A percentile compares a stretch with the other conserved stretches of the same genome.
Evolutionary conservation across 2,888 invertebrate genomes (phyloP).

Genomic region (Eupithecia inturbata): DNA sequence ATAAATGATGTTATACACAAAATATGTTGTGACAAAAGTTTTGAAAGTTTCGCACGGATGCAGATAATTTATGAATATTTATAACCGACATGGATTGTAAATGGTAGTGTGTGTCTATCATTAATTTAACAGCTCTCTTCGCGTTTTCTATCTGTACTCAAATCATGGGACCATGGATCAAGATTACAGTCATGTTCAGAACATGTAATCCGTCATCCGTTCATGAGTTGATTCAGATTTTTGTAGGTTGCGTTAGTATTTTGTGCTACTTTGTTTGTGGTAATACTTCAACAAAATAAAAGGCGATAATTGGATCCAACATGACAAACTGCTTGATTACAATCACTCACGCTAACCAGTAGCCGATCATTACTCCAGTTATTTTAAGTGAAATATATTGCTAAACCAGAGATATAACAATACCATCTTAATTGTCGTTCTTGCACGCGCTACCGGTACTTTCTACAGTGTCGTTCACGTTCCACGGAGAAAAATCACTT

Average conservation of each 20-base stretch:
- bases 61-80: constrained; percentile 27
- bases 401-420: constrained; percentile 56
- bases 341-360: constrained; percentile 24
- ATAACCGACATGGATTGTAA: constrained; percentile 13
- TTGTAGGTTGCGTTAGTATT: neutral
- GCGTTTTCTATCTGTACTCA: neutral
- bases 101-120: neutral
- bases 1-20: constrained; percentile 9
- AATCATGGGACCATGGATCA: neutral
- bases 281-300: neutral
- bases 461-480: constrained; percentile 65
- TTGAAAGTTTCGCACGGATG: constrained; percentile 34
- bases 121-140: neutral
- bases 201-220: no score
- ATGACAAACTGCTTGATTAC: constrained; percentile 15
- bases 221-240: neutral
- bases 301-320: neutral
- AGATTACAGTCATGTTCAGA: neutral
- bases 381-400: constrained; percentile 39
- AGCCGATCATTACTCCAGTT: constrained; percentile 25
- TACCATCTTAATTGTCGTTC: constrained; percentile 69
- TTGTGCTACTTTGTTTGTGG: neutral
- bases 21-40: constrained; percentile 20
- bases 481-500: constrained; percentile 72
- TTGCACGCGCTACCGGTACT: constrained; percentile 69